Evolutionary conservation across 2,888 invertebrate species (phyloP), one percentile per base, ranked within the genome.

Genomic region (Chironomus tentans): DNA sequence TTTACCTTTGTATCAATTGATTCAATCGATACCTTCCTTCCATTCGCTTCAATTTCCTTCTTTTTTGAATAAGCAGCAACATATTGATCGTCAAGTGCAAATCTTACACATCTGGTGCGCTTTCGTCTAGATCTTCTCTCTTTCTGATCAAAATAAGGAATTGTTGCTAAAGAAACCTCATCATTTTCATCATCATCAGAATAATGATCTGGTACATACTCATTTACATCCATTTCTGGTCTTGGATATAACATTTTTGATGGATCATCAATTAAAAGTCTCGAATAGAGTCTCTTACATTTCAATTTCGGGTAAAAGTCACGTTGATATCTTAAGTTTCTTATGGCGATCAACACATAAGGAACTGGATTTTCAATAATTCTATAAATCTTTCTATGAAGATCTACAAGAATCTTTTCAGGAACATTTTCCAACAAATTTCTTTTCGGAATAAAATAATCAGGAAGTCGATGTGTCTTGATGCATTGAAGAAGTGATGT

Each of bases 361-460:
- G 90, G 87, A 0, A 92, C 86, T 0, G 93, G 92, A 78, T 91
- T 88, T 80, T 92, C 91, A 2, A 88, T 83, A 50, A 93, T 89
- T 77, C 89, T 86, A 10, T 88, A 87, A 74, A 94, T 83, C 72
- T 87, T 87, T 79, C 88, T 87, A 81, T 92, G 91, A n/a, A 91
- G 85, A 77, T 87, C 85, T 24, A 88, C 82, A 1, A 92, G 80
- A 48, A 89, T 84, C 38, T 88, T 88, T 77, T 87, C 87, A 0
- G 91, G 90, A 77, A 91, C 88, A 79, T 88, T 89, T 81, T 90
- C 89, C 78, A 93, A 89, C 72, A 92, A 85, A 83, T 94, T 93
- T 78, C 90, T 89, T 62, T 86, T 87, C 71, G 86, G 86, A 72
- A 93, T 86, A 81, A 94, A 94, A 80, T 91, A 94, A 82, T 93